phyloP scores from a whole-genome alignment of 2,888 invertebrate genomes.

The Amphimallon solstitiale region DNA sequence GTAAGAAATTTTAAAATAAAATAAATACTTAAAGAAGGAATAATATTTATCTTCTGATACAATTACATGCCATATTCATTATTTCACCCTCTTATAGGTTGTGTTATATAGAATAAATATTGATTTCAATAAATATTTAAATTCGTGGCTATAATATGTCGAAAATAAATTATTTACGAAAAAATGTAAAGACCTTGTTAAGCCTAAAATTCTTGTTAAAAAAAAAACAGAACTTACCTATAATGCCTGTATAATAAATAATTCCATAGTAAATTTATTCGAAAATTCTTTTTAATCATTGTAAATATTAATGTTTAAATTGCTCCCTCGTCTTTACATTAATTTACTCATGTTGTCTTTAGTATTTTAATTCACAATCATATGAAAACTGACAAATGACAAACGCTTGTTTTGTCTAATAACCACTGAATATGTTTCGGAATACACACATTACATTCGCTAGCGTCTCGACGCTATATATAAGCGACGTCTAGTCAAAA shows the following conservation, averaged over 20 bases:
- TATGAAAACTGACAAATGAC: background rate
- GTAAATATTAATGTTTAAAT: constrained; percentile 1
- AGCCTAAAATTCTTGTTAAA: too few relatives aligned
- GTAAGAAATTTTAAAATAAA: too few relatives aligned
- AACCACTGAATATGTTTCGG: background rate
- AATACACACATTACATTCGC: too few relatives aligned
- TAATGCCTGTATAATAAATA: constrained; percentile 26
- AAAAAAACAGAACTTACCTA: constrained; percentile 11
- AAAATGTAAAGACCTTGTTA: too few relatives aligned
- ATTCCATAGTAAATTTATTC: constrained; percentile 13
- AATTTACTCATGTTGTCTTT: background rate
- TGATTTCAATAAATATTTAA: too few relatives aligned
- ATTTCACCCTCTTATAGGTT: too few relatives aligned
- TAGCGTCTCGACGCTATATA: constrained; percentile 12
- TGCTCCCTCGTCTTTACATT: background rate
- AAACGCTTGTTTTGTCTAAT: background rate
- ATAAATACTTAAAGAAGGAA: too few relatives aligned
- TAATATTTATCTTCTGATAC: too few relatives aligned
- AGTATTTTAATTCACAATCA: background rate
- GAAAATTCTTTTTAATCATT: constrained; percentile 20
- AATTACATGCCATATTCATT: too few relatives aligned
- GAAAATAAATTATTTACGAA: too few relatives aligned
- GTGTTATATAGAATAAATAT: too few relatives aligned
- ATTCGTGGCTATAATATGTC: too few relatives aligned
- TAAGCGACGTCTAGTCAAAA: background rate